These are phyloP conservation scores for Dipodomys ordii DNA, from an alignment of 2,113 vertebrate species.

Conservation along the genomic window DNA sequence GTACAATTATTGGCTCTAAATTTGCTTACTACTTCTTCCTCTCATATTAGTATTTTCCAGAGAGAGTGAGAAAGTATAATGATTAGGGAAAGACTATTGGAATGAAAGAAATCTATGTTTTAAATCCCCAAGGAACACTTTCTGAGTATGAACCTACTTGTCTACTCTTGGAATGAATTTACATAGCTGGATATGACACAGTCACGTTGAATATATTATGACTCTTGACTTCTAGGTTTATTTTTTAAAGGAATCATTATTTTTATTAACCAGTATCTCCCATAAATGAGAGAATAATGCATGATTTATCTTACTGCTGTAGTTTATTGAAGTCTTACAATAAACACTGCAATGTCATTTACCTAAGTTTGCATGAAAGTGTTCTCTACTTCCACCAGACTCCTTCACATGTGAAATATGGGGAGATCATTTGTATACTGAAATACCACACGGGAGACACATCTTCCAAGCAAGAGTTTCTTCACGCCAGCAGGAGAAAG, in stretches of 20 bases:
- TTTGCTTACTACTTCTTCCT: neutral
- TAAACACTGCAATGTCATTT: neutral
- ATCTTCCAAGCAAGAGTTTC: constrained; percentile 33
- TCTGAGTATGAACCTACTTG: neutral
- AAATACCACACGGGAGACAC: neutral
- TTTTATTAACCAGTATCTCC: neutral
- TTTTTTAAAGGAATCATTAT: neutral
- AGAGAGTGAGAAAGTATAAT: neutral
- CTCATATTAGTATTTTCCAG: neutral
- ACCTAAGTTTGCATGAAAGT: neutral
- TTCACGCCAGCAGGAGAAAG: constrained; percentile 9
- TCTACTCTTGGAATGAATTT: neutral
- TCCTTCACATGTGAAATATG: neutral
- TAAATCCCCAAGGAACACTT: neutral
- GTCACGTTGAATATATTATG: neutral
- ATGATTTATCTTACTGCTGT: neutral
- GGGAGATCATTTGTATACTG: neutral
- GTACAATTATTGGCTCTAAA: neutral
- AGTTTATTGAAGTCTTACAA: constrained; percentile 4
- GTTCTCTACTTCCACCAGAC: neutral
- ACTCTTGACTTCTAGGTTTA: neutral
- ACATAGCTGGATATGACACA: neutral
- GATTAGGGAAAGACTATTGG: neutral
- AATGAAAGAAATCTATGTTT: neutral
- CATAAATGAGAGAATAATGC: neutral